Percentiles rank a stretch among this genome's conserved stretches.
These are phyloP conservation scores for Drosophila micromelanica DNA, from an alignment of 1,140 invertebrate species.

Conservation along the genomic window DNA sequence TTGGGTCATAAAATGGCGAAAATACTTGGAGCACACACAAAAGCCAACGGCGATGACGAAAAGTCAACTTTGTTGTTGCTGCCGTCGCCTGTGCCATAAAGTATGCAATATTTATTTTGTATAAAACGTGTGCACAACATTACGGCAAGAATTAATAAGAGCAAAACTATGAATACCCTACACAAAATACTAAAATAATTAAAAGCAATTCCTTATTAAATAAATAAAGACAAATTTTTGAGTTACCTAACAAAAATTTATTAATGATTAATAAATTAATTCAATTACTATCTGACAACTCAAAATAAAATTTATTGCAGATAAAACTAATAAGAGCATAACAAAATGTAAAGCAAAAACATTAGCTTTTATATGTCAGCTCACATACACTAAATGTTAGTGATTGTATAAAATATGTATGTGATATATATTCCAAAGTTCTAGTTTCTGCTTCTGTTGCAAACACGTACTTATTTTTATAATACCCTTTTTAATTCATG, in stretches of 20 bases:
- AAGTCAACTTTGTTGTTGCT: conserved; percentile 62
- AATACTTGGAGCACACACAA: conserved; percentile 68
- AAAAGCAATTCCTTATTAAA: too few relatives aligned
- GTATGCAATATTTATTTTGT: conserved; percentile 82
- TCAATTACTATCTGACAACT: too few relatives aligned
- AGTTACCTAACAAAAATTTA: too few relatives aligned
- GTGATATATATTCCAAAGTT: not conserved
- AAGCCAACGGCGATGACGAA: conserved; percentile 67
- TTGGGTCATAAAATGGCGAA: conserved; percentile 75
- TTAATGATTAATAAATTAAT: too few relatives aligned
- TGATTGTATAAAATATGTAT: too few relatives aligned
- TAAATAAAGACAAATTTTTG: too few relatives aligned
- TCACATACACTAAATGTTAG: too few relatives aligned
- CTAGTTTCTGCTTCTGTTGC: not conserved
- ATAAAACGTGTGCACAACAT: conserved; percentile 77
- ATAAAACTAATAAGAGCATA: too few relatives aligned
- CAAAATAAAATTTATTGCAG: too few relatives aligned
- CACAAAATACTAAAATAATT: not conserved
- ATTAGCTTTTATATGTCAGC: too few relatives aligned
- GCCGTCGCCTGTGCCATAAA: conserved; percentile 59
- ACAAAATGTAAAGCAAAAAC: too few relatives aligned
- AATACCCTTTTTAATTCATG: not conserved
- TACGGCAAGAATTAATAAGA: conserved; percentile 35
- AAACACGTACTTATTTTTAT: too few relatives aligned
- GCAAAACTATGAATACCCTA: conserved; percentile 15